These are phyloP conservation scores for Euschistus heros DNA, from an alignment of 1,140 invertebrate species.

Conservation along the genomic window DNA sequence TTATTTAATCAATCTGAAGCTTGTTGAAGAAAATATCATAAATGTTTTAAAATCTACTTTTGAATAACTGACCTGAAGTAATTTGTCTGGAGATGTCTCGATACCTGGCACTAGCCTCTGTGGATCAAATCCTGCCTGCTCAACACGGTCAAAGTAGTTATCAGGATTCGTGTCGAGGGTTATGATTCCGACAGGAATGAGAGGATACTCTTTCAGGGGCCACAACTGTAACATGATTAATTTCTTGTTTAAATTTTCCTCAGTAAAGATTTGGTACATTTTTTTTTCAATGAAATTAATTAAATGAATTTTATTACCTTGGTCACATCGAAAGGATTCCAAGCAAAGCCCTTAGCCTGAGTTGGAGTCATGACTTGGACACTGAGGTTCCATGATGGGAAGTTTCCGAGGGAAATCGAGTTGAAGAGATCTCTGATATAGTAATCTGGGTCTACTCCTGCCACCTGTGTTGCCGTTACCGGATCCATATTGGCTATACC, in stretches of 20 bases:
- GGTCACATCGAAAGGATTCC: conserved; percentile 85
- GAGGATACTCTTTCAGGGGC: conserved; percentile 78
- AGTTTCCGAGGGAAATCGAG: conserved; percentile 69
- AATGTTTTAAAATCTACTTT: not conserved
- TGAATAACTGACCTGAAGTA: conserved; percentile 51
- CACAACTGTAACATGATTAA: conserved; percentile 47
- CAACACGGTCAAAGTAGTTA: conserved; percentile 89
- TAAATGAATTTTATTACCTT: conserved; percentile 43
- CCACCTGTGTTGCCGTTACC: conserved; percentile 57
- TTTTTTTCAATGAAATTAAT: not conserved
- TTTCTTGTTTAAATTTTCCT: not conserved
- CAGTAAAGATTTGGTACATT: not conserved
- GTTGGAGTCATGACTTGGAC: conserved; percentile 68
- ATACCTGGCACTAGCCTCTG: conserved; percentile 86
- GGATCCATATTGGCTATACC: conserved; percentile 72
- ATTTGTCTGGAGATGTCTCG: conserved; percentile 83
- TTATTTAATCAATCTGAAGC: not conserved
- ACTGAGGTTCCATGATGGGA: conserved; percentile 67
- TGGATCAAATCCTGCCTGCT: conserved; percentile 88
- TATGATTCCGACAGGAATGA: conserved; percentile 82
- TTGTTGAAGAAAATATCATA: not conserved
- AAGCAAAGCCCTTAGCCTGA: conserved; percentile 57
- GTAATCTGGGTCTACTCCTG: conserved; percentile 75
- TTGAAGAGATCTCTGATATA: conserved; percentile 79
- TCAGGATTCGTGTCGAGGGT: conserved; percentile 77